A percentile compares a stretch with the other conserved stretches of the same genome.
phyloP scores from a whole-genome alignment of 2,113 vertebrate species.

The Telmatochromis bifrenatus region DNA sequence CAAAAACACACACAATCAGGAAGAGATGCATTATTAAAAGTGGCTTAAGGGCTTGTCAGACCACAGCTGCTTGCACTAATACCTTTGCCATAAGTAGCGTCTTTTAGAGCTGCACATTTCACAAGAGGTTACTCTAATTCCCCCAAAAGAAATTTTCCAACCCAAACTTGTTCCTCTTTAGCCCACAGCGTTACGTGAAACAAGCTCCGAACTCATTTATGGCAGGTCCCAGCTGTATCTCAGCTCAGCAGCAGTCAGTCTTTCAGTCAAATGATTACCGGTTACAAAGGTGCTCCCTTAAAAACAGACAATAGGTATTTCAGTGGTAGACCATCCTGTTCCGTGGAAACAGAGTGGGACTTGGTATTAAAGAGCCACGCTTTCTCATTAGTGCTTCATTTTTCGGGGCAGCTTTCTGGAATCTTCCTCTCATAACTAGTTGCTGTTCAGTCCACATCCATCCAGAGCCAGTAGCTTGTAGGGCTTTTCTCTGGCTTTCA shows the following conservation, averaged over 20 bases:
- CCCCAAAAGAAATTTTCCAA: not conserved
- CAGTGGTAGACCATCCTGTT: not conserved
- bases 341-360: not conserved
- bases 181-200: not conserved
- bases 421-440: conserved; percentile 16
- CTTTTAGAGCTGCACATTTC: not conserved
- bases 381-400: conserved; percentile 28
- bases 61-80: conserved; percentile 4
- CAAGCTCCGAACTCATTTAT: not conserved
- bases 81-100: not conserved
- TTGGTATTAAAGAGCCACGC: not conserved
- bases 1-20: conserved; percentile 21
- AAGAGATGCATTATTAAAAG: conserved; percentile 42
- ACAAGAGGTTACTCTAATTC: not conserved
- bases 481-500: conserved; percentile 49
- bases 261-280: not conserved
- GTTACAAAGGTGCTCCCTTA: conserved; percentile 36
- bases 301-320: not conserved
- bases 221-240: not conserved
- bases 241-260: not conserved
- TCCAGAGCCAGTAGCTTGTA: conserved; percentile 27
- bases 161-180: not conserved
- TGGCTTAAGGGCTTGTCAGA: conserved; percentile 15
- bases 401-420: conserved; percentile 9
- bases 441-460: conserved; percentile 41